These are phyloP conservation scores for Tenthredo amoena DNA, from an alignment of 2,888 invertebrate species.

Conservation along the genomic window DNA sequence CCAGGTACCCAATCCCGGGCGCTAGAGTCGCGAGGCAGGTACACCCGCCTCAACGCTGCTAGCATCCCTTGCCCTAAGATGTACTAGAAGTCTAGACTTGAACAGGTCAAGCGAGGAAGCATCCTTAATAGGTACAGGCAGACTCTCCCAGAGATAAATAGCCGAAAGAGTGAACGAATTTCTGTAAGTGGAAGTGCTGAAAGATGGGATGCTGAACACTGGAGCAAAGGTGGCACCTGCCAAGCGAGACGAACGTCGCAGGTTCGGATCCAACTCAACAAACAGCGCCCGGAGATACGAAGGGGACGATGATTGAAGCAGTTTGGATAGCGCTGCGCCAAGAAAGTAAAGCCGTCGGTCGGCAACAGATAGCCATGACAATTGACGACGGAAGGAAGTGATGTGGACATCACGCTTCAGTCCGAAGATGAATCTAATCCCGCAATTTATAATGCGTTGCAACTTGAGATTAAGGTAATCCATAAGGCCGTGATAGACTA, in stretches of 20 bases:
- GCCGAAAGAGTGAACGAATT: no score
- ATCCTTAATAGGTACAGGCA: no score
- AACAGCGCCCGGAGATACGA: slow-evolving; percentile 10
- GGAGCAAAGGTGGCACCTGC: no score
- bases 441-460: neutral
- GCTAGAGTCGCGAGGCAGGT: neutral
- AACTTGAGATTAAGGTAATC: neutral
- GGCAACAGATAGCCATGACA: neutral
- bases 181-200: no score
- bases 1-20: no score
- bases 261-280: neutral
- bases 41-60: neutral
- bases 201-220: no score
- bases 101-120: no score
- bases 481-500: neutral
- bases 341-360: neutral
- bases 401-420: neutral
- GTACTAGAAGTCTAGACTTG: neutral
- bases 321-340: neutral
- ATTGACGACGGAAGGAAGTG: neutral
- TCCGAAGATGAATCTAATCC: neutral
- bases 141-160: no score
- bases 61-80: neutral
- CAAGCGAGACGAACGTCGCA: no score
- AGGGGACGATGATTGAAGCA: neutral